Conservation (phyloP, 53 echinoderm and acorn worm genomes). For the Holothuria leucospilota region DNA sequence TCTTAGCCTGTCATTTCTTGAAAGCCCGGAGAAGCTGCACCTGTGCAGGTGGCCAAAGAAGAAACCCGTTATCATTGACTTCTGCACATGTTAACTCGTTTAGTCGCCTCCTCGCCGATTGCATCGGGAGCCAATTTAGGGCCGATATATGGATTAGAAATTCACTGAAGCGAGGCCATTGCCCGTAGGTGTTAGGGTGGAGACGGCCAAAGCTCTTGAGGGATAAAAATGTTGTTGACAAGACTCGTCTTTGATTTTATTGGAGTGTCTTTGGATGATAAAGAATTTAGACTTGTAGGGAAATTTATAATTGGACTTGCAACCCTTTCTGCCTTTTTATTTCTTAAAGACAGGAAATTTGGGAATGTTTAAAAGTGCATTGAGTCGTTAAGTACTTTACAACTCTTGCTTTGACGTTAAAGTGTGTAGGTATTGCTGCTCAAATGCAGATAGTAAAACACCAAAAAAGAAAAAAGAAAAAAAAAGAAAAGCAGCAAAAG, state of each 20-base stretch:
- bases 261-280: slow-evolving; percentile 21
- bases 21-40: slow-evolving; percentile 49
- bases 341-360: slow-evolving; percentile 34
- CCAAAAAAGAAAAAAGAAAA: too few relatives aligned
- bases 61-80: slow-evolving; percentile 55
- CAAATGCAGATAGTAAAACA: too few relatives aligned
- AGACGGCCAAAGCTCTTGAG: slow-evolving; percentile 33
- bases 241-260: slow-evolving; percentile 43
- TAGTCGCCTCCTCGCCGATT: slow-evolving; percentile 51
- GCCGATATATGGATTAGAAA: slow-evolving; percentile 58
- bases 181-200: slow-evolving; percentile 51
- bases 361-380: slow-evolving; percentile 40
- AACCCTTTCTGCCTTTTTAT: slow-evolving; percentile 32
- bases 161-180: slow-evolving; percentile 61
- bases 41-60: slow-evolving; percentile 52
- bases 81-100: slow-evolving; percentile 63
- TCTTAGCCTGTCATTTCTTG: slow-evolving; percentile 47
- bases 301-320: slow-evolving; percentile 42
- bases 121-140: slow-evolving; percentile 55
- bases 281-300: slow-evolving; percentile 42
- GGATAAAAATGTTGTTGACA: slow-evolving; percentile 43
- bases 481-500: too few relatives aligned
- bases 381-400: slow-evolving; percentile 34
- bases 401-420: not conserved
- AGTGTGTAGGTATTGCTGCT: too few relatives aligned